Evolutionary conservation across 2,113 vertebrate species (phyloP).

Genomic region (Pluvialis apricaria): DNA sequence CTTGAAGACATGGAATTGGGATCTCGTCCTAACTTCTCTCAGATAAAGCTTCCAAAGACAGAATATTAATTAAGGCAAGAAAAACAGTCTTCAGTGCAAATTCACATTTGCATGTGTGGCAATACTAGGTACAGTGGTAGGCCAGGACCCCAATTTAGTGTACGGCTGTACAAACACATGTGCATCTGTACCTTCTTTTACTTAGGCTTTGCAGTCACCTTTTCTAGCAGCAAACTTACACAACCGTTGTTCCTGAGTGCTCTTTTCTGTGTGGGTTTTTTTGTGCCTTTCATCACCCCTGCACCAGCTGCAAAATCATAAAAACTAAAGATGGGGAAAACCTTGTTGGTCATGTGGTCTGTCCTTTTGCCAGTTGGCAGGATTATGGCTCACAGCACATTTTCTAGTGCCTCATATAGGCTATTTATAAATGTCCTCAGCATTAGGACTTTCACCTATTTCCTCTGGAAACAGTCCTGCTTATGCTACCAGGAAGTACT

Average conservation of each 20-base stretch:
- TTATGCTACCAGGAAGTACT: not conserved
- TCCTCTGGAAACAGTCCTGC: not conserved
- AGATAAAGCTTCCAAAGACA: not conserved
- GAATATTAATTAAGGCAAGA: not conserved
- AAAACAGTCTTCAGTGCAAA: not conserved
- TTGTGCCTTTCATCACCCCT: not conserved
- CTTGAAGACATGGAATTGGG: not conserved
- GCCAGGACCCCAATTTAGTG: not conserved
- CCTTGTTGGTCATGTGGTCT: not conserved
- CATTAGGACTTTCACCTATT: not conserved
- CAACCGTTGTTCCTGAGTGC: fast-evolving
- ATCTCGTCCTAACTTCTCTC: not conserved
- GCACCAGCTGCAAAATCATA: not conserved
- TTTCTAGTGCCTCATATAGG: not conserved
- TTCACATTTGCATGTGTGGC: not conserved
- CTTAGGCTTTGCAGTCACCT: not conserved
- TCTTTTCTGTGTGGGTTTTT: not conserved
- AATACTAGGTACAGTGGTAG: not conserved
- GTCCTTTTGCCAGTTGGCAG: constrained; percentile 1
- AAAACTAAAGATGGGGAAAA: not conserved
- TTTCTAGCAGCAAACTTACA: not conserved
- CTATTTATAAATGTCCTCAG: constrained; percentile 29
- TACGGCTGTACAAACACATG: not conserved
- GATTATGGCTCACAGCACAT: constrained; percentile 4
- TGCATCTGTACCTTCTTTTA: not conserved